These are phyloP conservation scores for Altica lythri DNA, from an alignment of 2,888 invertebrate species.

Conservation along the genomic window DNA sequence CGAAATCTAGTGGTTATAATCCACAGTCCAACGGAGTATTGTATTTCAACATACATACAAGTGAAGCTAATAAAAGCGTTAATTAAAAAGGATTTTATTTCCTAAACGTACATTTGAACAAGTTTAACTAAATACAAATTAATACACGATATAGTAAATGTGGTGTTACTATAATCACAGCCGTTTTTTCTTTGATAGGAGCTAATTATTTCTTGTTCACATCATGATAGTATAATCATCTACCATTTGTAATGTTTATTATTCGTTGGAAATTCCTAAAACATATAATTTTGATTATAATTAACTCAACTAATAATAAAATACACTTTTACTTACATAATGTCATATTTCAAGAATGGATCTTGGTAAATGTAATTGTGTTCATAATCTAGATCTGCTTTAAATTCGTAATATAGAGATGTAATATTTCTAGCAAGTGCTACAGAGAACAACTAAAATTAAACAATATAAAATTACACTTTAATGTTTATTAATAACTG, in stretches of 20 bases:
- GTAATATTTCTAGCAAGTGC: conserved; percentile 29
- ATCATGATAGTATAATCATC: background rate
- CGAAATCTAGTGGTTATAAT: too few relatives aligned
- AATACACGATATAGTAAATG: too few relatives aligned
- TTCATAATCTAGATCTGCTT: conserved; percentile 33
- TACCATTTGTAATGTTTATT: background rate
- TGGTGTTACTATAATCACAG: conserved; percentile 30
- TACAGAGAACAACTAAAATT: conserved; percentile 41
- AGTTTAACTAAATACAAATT: too few relatives aligned
- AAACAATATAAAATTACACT: background rate
- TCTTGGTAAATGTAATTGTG: conserved; percentile 46
- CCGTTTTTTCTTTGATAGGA: conserved; percentile 37
- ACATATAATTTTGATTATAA: conserved; percentile 9
- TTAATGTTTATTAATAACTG: too few relatives aligned
- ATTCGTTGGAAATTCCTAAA: conserved; percentile 29
- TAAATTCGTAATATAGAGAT: conserved; percentile 40
- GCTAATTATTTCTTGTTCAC: conserved; percentile 18
- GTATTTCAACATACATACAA: too few relatives aligned
- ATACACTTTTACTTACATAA: conserved; percentile 44
- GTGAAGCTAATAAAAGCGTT: too few relatives aligned
- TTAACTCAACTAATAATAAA: conserved; percentile 37
- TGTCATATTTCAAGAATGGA: conserved; percentile 46
- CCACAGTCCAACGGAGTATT: too few relatives aligned
- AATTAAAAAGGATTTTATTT: too few relatives aligned
- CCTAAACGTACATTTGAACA: too few relatives aligned